phyloP scores from a whole-genome alignment of 2,797 vertebrate genomes.

The Galagoides demidoff region DNA sequence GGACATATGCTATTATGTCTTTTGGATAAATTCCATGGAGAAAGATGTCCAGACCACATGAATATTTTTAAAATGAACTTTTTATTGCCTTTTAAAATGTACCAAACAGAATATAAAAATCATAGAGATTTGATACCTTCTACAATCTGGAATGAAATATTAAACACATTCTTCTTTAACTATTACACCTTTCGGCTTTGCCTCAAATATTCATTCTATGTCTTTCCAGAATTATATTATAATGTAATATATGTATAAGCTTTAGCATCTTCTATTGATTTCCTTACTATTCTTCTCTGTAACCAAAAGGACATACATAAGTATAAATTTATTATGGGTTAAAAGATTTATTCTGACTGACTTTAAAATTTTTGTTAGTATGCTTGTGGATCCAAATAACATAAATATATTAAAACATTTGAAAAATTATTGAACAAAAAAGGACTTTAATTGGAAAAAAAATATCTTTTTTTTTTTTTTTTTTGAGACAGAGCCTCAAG shows the following conservation, averaged over 20 bases:
- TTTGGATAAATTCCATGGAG: neutral
- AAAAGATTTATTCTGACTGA: conserved; percentile 10
- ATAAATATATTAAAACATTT: conserved; percentile 32
- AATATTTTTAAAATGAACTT: neutral
- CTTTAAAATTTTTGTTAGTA: neutral
- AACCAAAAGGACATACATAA: neutral
- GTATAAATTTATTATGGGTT: neutral
- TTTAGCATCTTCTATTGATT: neutral
- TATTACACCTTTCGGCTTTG: neutral
- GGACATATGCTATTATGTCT: neutral
- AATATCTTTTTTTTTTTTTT: too few relatives aligned
- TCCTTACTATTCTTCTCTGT: neutral
- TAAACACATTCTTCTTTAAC: neutral
- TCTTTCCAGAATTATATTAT: neutral
- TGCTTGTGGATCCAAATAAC: neutral
- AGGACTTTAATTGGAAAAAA: neutral
- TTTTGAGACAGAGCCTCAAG: too few relatives aligned
- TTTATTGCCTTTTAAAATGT: neutral
- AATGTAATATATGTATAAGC: neutral
- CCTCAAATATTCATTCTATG: neutral
- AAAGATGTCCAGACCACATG: neutral
- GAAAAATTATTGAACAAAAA: neutral
- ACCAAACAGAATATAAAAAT: neutral
- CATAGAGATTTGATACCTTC: neutral
- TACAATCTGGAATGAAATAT: neutral